These are phyloP conservation scores for Pomatorhinus ruficollis DNA, from an alignment of 2,113 vertebrate species.

Conservation along the genomic window DNA sequence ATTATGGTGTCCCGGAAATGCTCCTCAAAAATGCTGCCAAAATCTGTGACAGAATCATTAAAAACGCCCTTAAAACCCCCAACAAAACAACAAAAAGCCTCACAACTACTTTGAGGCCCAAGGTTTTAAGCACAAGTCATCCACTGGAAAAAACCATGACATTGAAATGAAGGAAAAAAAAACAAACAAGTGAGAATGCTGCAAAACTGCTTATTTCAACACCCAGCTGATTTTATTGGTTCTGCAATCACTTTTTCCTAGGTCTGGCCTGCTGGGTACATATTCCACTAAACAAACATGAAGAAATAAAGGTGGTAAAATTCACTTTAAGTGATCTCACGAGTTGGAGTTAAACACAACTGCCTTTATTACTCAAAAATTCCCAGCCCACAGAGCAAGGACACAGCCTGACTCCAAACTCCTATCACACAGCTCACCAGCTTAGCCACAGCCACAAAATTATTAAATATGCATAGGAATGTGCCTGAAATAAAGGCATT, in stretches of 20 bases:
- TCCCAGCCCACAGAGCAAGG: background rate
- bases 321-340: background rate
- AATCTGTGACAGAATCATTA: background rate
- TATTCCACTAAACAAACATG: background rate
- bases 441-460: background rate
- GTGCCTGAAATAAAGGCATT: background rate
- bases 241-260: background rate
- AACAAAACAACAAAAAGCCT: background rate
- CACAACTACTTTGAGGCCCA: background rate
- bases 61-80: background rate
- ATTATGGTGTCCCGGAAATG: background rate
- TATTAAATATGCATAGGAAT: background rate
- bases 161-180: background rate
- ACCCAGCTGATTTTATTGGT: background rate
- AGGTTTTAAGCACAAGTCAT: background rate
- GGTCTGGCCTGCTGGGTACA: background rate
- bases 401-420: background rate
- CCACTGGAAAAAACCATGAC: background rate
- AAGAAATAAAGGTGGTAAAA: background rate
- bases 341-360: background rate
- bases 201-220: background rate
- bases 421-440: background rate
- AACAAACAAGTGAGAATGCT: background rate
- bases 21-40: background rate
- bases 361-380: background rate